Conservation (phyloP, 2,888 invertebrate species). For the Diogma glabrata region DNA sequence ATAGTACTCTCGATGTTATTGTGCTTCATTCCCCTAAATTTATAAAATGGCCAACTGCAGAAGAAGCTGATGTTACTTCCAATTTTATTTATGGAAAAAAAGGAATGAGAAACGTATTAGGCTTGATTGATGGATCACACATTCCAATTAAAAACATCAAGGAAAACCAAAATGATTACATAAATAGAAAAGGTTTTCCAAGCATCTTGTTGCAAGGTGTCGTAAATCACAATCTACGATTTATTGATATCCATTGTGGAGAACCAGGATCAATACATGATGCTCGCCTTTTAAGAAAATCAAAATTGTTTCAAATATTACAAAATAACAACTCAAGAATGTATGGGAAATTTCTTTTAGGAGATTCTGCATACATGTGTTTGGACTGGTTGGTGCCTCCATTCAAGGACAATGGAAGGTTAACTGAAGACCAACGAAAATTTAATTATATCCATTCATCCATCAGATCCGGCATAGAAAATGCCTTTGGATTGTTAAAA, state of each 20-base stretch:
- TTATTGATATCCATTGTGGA: slow-evolving; percentile 21
- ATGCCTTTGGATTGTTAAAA: slow-evolving; percentile 25
- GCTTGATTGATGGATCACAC: slow-evolving; percentile 1
- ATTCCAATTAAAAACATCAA: neutral
- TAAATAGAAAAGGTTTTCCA: slow-evolving; percentile 18
- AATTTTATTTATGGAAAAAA: neutral
- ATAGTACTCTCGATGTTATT: neutral
- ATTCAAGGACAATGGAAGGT: neutral
- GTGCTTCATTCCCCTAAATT: neutral
- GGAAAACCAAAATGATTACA: neutral
- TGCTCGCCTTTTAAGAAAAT: slow-evolving; percentile 16
- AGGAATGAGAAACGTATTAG: neutral
- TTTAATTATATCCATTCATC: slow-evolving; percentile 24
- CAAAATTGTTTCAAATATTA: slow-evolving; percentile 14
- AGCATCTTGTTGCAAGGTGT: slow-evolving; percentile 23
- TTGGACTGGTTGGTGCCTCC: neutral
- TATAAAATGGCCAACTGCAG: neutral
- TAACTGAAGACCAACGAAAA: neutral
- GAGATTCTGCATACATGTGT: neutral
- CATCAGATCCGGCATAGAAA: slow-evolving; percentile 22
- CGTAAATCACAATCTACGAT: slow-evolving; percentile 21
- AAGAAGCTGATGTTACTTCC: neutral
- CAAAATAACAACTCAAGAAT: neutral
- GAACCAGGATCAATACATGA: neutral
- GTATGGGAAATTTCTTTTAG: neutral